A percentile compares a stretch with the other conserved stretches of the same genome.
Conservation (phyloP, 2,888 invertebrate genomes). For the Aproaerema taeniolella region DNA sequence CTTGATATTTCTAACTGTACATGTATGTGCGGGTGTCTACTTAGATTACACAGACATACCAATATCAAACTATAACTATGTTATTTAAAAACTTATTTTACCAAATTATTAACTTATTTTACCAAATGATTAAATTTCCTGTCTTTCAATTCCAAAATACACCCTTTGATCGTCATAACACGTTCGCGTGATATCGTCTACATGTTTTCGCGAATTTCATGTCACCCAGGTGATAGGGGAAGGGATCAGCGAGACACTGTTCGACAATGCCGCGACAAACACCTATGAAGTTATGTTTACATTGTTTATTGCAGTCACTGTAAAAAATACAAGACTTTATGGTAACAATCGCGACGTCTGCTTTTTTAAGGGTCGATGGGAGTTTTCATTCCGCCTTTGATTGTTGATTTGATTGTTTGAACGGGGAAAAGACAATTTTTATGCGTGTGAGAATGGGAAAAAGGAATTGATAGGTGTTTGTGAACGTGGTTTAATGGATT, state of each 20-base stretch:
- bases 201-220: conserved; percentile 52
- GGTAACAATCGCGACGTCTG: background rate
- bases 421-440: too few relatives aligned
- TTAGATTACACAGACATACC: too few relatives aligned
- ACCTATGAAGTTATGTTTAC: conserved; percentile 13
- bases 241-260: conserved; percentile 51
- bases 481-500: too few relatives aligned
- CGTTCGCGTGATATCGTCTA: conserved; percentile 47
- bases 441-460: too few relatives aligned
- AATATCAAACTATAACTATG: too few relatives aligned
- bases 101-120: too few relatives aligned
- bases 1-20: too few relatives aligned
- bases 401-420: too few relatives aligned
- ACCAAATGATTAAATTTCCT: background rate
- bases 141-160: conserved; percentile 31
- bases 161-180: conserved; percentile 45
- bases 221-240: conserved; percentile 55
- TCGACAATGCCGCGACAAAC: conserved; percentile 25
- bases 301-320: conserved; percentile 16
- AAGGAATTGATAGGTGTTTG: too few relatives aligned
- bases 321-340: conserved; percentile 1
- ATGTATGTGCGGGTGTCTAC: too few relatives aligned
- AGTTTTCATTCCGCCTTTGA: background rate
- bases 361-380: background rate
- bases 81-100: too few relatives aligned